Percentiles rank a stretch among this genome's conserved stretches.
Evolutionary conservation across 2,797 vertebrate genomes (phyloP).

Genomic region (Clarias laeviceps): DNA sequence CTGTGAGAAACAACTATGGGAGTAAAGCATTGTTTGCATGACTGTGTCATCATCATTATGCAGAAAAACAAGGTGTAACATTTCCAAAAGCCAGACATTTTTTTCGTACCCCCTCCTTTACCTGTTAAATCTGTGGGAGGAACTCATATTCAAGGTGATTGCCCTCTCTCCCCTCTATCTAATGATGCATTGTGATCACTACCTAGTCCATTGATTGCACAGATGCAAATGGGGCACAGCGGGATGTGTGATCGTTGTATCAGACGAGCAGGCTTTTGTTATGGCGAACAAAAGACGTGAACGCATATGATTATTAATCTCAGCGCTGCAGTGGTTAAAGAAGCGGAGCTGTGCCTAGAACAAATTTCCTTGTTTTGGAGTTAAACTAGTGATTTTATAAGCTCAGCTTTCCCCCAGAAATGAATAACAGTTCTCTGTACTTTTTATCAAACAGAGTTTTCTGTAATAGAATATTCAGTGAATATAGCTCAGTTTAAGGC

Average conservation of each 20-base stretch:
- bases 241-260: conserved; percentile 14
- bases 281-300: conserved; percentile 40
- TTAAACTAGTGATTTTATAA: conserved; percentile 29
- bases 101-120: too few species aligned
- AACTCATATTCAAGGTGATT: conserved; percentile 39
- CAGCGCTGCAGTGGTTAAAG: conserved; percentile 32
- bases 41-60: background rate
- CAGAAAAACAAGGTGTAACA: conserved; percentile 17
- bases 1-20: background rate
- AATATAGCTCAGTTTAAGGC: background rate
- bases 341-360: conserved; percentile 5
- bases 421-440: conserved; percentile 6
- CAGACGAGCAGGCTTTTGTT: conserved; percentile 48
- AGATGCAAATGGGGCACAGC: conserved; percentile 45
- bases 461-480: background rate
- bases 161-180: conserved; percentile 34
- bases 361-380: conserved; percentile 33
- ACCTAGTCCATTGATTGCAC: conserved; percentile 46
- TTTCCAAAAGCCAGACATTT: background rate
- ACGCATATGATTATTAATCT: conserved; percentile 44
- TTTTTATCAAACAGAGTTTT: background rate
- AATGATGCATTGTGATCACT: conserved; percentile 52
- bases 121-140: conserved; percentile 9
- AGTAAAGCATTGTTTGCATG: too few species aligned
- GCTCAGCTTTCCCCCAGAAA: conserved; percentile 4